Percentiles rank a stretch among this genome's conserved stretches.
Conservation (phyloP, 1,140 invertebrate genomes). For the Brachionus rubens region DNA sequence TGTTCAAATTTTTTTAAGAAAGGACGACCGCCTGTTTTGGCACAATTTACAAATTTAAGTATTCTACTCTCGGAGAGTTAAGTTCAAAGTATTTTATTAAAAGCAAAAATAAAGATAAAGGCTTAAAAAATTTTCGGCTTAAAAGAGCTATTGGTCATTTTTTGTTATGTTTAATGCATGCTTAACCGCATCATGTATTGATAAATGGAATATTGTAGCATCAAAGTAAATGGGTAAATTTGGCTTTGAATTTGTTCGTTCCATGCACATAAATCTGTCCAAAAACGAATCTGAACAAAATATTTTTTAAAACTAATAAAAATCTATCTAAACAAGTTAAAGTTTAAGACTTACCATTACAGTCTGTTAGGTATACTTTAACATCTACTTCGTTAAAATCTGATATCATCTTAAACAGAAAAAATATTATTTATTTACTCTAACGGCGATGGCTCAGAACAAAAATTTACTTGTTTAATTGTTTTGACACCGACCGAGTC, state of each 20-base stretch:
- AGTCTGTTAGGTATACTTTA: background rate
- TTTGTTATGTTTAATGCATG: conserved; percentile 8
- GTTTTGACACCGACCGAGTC: conserved; percentile 40
- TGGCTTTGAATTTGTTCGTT: background rate
- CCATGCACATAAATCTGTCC: conserved; percentile 27
- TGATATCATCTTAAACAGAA: background rate
- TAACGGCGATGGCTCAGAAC: background rate
- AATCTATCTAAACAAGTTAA: background rate
- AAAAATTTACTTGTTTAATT: background rate
- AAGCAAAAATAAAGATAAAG: no score
- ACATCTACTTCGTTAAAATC: conserved; percentile 29
- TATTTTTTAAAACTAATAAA: background rate
- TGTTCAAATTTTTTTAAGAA: no score
- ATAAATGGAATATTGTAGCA: background rate
- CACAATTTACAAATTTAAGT: no score
- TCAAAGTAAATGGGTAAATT: background rate
- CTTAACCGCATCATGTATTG: conserved; percentile 21
- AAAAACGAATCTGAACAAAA: background rate
- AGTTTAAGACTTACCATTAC: background rate
- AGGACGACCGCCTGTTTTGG: no score
- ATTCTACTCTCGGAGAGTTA: no score
- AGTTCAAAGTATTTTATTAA: no score
- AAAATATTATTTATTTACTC: background rate
- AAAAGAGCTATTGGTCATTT: no score
- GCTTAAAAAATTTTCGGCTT: no score